These are phyloP conservation scores for Onychostoma macrolepis DNA, from an alignment of 2,113 vertebrate species.

Conservation along the genomic window DNA sequence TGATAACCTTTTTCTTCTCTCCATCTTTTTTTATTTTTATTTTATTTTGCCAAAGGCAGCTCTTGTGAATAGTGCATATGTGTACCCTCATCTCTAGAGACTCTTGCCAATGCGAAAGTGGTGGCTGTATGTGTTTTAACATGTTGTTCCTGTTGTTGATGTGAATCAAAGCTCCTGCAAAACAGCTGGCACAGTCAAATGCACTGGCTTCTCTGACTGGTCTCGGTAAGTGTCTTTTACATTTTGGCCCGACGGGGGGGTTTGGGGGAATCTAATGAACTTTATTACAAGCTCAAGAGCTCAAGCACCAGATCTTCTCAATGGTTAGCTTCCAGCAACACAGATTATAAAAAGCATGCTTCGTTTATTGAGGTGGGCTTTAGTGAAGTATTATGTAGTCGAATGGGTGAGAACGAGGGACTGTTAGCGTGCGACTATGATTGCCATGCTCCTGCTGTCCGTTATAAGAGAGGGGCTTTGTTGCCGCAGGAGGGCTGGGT, in stretches of 20 bases:
- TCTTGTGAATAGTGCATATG: constrained; percentile 91
- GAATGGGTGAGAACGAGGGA: constrained; percentile 32
- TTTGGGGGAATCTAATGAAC: constrained; percentile 32
- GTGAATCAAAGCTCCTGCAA: constrained; percentile 99
- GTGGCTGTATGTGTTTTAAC: constrained; percentile 99
- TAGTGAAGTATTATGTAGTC: neutral
- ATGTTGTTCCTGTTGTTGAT: constrained; percentile 99
- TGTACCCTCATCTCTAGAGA: constrained; percentile 88
- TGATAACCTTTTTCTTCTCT: constrained; percentile 81
- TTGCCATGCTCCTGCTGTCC: constrained; percentile 40
- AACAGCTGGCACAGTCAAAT: constrained; percentile 99
- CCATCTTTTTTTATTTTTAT: constrained; percentile 66
- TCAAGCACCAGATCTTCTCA: constrained; percentile 33
- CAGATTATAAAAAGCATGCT: constrained; percentile 68
- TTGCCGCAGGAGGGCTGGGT: constrained; percentile 97
- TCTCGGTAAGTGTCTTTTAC: constrained; percentile 96
- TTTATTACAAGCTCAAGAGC: constrained; percentile 27
- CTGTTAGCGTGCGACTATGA: constrained; percentile 49
- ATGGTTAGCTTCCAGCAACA: constrained; percentile 30
- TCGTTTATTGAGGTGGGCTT: constrained; percentile 23
- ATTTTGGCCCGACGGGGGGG: constrained; percentile 77
- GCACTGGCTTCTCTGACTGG: constrained; percentile 99
- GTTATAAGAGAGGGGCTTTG: constrained; percentile 81
- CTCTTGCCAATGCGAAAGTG: constrained; percentile 96
- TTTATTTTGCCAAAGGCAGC: constrained; percentile 85